Evolutionary conservation across 1,140 invertebrate genomes (phyloP), one percentile per base, ranked within the genome.

Genomic region (Anastatus disparis): DNA sequence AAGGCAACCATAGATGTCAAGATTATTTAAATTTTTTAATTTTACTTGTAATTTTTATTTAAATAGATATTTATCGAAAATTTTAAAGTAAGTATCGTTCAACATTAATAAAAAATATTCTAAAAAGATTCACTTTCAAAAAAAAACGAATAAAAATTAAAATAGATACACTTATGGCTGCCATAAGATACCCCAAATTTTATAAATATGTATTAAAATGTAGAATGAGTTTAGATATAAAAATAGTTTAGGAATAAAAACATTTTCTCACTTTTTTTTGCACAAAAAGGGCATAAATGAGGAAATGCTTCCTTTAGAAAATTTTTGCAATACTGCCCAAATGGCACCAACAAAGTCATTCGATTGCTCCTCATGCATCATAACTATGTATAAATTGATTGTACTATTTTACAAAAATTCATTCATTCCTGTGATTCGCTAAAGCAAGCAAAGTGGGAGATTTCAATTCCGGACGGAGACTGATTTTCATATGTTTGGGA

Each of bases 401-500:
- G 53, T 59, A 66, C 44, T 66, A 71, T 42, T 6, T 38, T 71
- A 66, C 62, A 71, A 52, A 73, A 70, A 50, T 12, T 78, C 66
- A 76, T 48, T 75, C 72, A 40, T 72, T 70, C 15, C 74, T 79
- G 12, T 63, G 71, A 67, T 75, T 72, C 20, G 83, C 82, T 53
- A 88, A 68, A 9, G 79, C 73, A 26, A 76, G 27, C 17, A 88
- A 78, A 29, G 77, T 75, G 4, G 78, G 74, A 15, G 85, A 83
- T 74, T 85, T 88, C 12, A 92, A 77, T 74, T 91, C 89, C 0
- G 88, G 82, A 17, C 89, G 84, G 42, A 83, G 75, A 20, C 90
- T 88, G 12, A 91, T 88, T 78, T 88, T 90, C 74, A 89, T 89
- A 74, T 89, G 83, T 53, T 90, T 89, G 0, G 81, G 68, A 42